phyloP scores from a whole-genome alignment of 2,113 vertebrate genomes.

The Camelus dromedarius region DNA sequence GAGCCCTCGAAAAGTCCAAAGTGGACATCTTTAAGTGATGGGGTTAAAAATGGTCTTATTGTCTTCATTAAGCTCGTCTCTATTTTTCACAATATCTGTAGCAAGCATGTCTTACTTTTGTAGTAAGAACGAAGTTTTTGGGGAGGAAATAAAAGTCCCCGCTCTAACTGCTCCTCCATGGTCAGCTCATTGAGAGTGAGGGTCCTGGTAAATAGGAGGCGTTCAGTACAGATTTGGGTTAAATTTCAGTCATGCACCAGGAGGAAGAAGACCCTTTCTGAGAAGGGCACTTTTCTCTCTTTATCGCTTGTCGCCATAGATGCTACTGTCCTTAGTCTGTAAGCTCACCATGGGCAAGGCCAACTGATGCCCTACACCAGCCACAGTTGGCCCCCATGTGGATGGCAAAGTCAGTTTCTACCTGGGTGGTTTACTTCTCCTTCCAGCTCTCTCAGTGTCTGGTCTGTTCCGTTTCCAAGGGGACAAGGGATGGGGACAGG shows the following conservation, averaged over 20 bases:
- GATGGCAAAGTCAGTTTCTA: neutral
- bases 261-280: neutral
- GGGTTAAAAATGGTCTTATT: neutral
- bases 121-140: neutral
- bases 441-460: neutral
- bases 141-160: neutral
- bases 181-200: neutral
- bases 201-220: neutral
- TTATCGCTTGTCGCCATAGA: neutral
- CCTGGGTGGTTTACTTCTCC: neutral
- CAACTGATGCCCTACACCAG: fast-evolving
- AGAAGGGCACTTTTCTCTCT: neutral
- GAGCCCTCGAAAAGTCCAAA: neutral
- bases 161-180: neutral
- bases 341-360: neutral
- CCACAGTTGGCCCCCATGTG: fast-evolving
- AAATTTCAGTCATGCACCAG: neutral
- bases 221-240: too few species aligned
- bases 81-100: neutral
- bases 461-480: neutral
- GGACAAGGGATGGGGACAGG: too few species aligned
- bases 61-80: neutral
- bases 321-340: neutral
- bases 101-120: neutral
- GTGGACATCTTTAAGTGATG: neutral